These are phyloP conservation scores for Acyrthosiphon pisum DNA, from an alignment of 1,140 invertebrate genomes.

Conservation along the genomic window DNA sequence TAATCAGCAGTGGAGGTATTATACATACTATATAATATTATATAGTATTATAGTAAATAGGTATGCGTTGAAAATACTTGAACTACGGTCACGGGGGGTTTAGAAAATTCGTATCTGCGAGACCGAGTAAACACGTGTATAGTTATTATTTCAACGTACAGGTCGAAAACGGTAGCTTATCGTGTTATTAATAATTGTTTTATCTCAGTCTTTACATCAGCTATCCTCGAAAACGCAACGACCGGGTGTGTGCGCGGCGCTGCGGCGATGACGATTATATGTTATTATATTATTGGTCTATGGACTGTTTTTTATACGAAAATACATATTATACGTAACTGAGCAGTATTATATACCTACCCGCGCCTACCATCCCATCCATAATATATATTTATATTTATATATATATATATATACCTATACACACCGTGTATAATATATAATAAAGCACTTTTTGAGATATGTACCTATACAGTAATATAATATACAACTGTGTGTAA, in stretches of 20 bases:
- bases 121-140: slow-evolving; percentile 37
- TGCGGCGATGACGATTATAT: slow-evolving; percentile 31
- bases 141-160: slow-evolving; percentile 20
- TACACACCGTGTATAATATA: not conserved
- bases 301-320: not conserved
- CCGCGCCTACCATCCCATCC: not conserved
- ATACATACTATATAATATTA: not conserved
- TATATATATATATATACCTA: not conserved
- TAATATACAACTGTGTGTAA: not conserved
- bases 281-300: slow-evolving; percentile 37
- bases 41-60: not conserved
- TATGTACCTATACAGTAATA: slow-evolving; percentile 26
- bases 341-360: not conserved
- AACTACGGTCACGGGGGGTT: not conserved
- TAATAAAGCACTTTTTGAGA: not conserved
- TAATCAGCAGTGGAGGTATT: not conserved
- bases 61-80: not conserved
- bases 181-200: slow-evolving; percentile 48
- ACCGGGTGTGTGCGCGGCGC: not conserved
- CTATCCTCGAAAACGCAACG: not conserved
- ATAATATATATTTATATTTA: not conserved
- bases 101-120: not conserved
- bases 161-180: slow-evolving; percentile 48
- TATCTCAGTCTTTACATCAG: not conserved
- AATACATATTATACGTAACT: not conserved